A percentile compares a stretch with the other conserved stretches of the same genome.
Conservation (phyloP, 2,113 vertebrate species). For the Callaeas wilsoni region DNA sequence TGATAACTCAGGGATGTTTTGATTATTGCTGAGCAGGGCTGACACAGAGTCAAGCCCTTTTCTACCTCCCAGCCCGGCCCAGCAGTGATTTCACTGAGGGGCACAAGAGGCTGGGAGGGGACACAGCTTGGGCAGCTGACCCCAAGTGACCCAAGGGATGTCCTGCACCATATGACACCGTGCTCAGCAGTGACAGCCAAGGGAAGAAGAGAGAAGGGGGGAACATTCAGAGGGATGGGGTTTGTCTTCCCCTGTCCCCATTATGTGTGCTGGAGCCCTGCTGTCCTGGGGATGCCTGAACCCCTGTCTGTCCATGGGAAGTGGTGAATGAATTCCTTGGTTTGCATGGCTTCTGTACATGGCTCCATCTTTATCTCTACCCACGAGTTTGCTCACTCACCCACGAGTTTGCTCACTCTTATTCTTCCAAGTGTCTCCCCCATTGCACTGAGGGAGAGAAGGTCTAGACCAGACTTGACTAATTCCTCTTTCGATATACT, state of each 20-base stretch:
- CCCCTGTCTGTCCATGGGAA: accelerated
- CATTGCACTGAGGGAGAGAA: accelerated
- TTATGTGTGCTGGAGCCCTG: neutral
- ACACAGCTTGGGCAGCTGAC: neutral
- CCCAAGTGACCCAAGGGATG: neutral
- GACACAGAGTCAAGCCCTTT: neutral
- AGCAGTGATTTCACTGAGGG: neutral
- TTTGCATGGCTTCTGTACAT: neutral
- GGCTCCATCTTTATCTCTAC: neutral
- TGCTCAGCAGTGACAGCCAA: neutral
- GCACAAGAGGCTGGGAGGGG: neutral
- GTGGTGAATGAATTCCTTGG: neutral
- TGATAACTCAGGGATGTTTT: neutral
- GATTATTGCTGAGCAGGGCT: neutral
- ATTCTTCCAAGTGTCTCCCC: neutral
- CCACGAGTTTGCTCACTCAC: neutral
- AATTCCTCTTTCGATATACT: neutral
- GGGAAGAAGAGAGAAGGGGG: neutral
- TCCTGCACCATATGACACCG: accelerated
- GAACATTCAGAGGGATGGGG: neutral
- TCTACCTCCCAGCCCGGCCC: neutral
- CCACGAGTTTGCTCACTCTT: neutral
- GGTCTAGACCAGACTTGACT: neutral
- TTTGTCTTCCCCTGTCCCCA: neutral
- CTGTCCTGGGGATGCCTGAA: neutral